Conservation (phyloP, 1,140 invertebrate genomes). For the Magallana gigas region DNA sequence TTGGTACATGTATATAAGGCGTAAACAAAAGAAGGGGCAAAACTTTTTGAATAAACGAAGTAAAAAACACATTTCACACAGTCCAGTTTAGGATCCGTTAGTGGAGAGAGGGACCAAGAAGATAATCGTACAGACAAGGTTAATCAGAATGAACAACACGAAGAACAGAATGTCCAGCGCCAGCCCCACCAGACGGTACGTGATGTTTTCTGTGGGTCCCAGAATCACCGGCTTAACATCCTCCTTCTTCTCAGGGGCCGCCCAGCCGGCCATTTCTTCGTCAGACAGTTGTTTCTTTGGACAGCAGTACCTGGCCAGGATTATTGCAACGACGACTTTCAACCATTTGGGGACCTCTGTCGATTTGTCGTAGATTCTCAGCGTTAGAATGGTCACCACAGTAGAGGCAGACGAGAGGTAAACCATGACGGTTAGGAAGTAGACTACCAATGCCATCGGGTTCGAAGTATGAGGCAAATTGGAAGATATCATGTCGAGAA, state of each 20-base stretch:
- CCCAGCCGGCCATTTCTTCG: constrained; percentile 8
- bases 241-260: not conserved
- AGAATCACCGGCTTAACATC: not conserved
- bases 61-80: too few species aligned
- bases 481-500: constrained; percentile 59
- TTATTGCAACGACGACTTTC: constrained; percentile 43
- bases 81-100: not conserved
- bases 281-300: constrained; percentile 29
- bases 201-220: constrained; percentile 10
- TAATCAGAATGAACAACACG: not conserved
- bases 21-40: too few species aligned
- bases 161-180: constrained; percentile 36
- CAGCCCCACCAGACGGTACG: constrained; percentile 8
- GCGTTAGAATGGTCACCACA: constrained; percentile 45
- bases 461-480: constrained; percentile 63
- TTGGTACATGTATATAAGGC: too few species aligned
- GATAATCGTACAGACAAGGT: constrained; percentile 10
- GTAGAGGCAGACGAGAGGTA: constrained; percentile 41
- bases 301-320: constrained; percentile 45
- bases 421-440: constrained; percentile 51
- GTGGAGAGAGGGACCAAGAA: constrained; percentile 7
- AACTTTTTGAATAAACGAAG: too few species aligned
- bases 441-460: constrained; percentile 51
- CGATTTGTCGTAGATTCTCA: constrained; percentile 53
- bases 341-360: constrained; percentile 40